These are phyloP conservation scores for Marisa cornuarietis DNA, from an alignment of 1,140 invertebrate genomes.

Conservation along the genomic window DNA sequence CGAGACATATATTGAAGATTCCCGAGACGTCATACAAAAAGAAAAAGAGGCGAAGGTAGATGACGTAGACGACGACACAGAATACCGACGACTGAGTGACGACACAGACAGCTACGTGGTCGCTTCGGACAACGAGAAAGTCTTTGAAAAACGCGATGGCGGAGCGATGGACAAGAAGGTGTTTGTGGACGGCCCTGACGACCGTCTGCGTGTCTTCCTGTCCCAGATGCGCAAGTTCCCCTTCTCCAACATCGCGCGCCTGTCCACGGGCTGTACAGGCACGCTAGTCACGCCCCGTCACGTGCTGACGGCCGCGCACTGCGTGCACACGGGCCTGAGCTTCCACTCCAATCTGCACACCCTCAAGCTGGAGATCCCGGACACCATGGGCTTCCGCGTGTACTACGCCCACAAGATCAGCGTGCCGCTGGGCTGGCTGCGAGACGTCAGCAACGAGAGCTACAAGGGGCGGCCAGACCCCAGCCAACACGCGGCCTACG, in stretches of 20 bases:
- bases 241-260: slow-evolving; percentile 49
- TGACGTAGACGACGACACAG: neutral
- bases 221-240: slow-evolving; percentile 43
- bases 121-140: neutral
- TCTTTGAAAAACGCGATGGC: neutral
- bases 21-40: neutral
- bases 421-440: slow-evolving; percentile 46
- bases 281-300: slow-evolving; percentile 50
- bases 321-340: slow-evolving; percentile 47
- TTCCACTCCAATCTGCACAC: slow-evolving; percentile 44
- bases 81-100: neutral
- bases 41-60: neutral
- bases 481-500: slow-evolving; percentile 29
- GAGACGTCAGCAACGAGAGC: slow-evolving; percentile 5
- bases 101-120: neutral
- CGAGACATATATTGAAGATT: neutral
- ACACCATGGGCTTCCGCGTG: slow-evolving; percentile 39
- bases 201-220: slow-evolving; percentile 29
- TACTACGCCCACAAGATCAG: slow-evolving; percentile 51
- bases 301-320: slow-evolving; percentile 56
- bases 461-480: neutral
- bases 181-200: slow-evolving; percentile 38
- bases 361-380: slow-evolving; percentile 49
- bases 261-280: slow-evolving; percentile 55
- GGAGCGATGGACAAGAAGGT: slow-evolving; percentile 14